Conservation (phyloP, 2,113 vertebrate genomes). For the Campylomormyrus tamandua region DNA sequence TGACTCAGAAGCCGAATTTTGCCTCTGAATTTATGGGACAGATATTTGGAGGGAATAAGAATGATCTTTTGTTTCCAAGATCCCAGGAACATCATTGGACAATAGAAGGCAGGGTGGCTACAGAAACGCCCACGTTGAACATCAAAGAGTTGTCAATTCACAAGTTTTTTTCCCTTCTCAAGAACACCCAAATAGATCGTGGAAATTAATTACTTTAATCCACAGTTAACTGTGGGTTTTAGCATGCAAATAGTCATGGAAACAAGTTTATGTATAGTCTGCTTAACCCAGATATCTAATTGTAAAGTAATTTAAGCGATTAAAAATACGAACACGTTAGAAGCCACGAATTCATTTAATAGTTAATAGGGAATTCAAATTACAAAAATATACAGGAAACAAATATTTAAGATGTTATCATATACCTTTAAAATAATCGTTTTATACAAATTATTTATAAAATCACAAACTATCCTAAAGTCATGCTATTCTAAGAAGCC, state of each 20-base stretch:
- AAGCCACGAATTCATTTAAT: not conserved
- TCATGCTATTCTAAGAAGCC: not conserved
- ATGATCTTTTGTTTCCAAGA: conserved; percentile 59
- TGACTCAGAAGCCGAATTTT: conserved; percentile 27
- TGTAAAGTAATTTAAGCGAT: not conserved
- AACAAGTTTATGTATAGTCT: conserved; percentile 34
- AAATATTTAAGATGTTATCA: conserved; percentile 8
- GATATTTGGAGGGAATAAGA: conserved; percentile 57
- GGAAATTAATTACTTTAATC: conserved; percentile 29
- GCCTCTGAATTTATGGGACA: conserved; percentile 65
- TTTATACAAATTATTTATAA: not conserved
- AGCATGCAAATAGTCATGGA: conserved; percentile 35
- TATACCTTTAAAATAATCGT: conserved; percentile 11
- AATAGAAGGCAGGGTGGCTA: conserved; percentile 21
- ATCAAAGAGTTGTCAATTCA: conserved; percentile 50
- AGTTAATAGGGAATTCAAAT: conserved; percentile 21
- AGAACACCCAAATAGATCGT: conserved; percentile 1
- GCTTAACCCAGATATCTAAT: conserved; percentile 24
- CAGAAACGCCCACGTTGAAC: conserved; percentile 60
- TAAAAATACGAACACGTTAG: not conserved
- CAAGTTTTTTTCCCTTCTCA: conserved; percentile 36
- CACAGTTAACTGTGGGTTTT: not conserved
- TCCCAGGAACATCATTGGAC: conserved; percentile 49
- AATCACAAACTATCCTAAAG: not conserved
- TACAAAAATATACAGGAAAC: conserved; percentile 21